A percentile compares a stretch with the other conserved stretches of the same genome.
phyloP scores from a whole-genome alignment of 1,140 invertebrate species.

The Euura lappo region DNA sequence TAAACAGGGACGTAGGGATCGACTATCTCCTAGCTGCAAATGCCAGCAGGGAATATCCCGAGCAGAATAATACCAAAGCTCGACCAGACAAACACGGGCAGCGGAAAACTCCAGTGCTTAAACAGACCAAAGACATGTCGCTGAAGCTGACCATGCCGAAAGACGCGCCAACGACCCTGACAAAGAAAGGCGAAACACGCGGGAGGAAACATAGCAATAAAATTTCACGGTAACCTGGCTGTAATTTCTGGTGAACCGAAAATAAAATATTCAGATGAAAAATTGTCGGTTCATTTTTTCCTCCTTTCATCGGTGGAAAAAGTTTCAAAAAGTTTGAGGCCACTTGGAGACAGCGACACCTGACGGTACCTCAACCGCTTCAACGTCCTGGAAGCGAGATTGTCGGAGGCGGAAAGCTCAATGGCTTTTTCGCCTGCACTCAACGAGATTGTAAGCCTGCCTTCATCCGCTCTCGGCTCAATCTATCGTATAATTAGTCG shows the following conservation, averaged over 20 bases:
- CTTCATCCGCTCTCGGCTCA: background rate
- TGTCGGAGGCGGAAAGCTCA: background rate
- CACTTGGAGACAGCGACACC: background rate
- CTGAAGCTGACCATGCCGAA: background rate
- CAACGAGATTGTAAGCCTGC: too few relatives aligned
- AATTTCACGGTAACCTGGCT: too few relatives aligned
- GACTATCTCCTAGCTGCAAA: conserved; percentile 28
- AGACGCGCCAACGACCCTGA: background rate
- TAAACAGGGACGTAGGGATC: conserved; percentile 22
- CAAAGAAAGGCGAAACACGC: background rate
- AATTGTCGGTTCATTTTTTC: background rate
- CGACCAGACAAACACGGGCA: background rate
- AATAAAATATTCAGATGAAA: background rate
- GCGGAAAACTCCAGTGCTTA: background rate
- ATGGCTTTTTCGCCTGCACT: too few relatives aligned
- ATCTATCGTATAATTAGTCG: background rate
- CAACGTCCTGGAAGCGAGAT: background rate
- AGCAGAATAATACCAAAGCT: background rate
- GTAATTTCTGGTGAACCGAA: background rate
- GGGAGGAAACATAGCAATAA: background rate
- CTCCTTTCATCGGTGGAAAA: too few relatives aligned
- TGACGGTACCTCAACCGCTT: background rate
- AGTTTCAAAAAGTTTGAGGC: too few relatives aligned
- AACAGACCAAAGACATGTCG: background rate
- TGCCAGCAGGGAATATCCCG: conserved; percentile 22